These are phyloP conservation scores for Agonopterix heracliana DNA, from an alignment of 2,888 invertebrate genomes.

Conservation along the genomic window DNA sequence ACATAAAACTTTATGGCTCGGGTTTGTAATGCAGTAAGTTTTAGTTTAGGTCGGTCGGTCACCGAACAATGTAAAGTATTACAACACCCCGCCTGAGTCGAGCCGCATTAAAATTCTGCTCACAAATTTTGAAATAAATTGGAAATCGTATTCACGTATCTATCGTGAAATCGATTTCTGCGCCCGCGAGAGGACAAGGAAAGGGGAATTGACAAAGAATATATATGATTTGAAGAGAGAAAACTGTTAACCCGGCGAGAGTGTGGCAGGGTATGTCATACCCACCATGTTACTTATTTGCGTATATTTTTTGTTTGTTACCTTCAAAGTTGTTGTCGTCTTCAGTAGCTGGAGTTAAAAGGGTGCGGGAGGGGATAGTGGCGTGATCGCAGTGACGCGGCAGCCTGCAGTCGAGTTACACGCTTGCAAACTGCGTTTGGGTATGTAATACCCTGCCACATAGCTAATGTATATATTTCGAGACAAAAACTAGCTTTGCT, in stretches of 20 bases:
- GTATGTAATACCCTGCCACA: background rate
- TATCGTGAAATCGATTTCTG: conserved; percentile 52
- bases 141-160: conserved; percentile 46
- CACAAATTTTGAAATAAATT: conserved; percentile 52
- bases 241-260: conserved; percentile 13
- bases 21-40: conserved; percentile 25
- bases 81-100: conserved; percentile 11
- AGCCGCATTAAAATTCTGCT: conserved; percentile 46
- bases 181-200: conserved; percentile 33
- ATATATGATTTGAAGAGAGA: conserved; percentile 38
- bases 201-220: conserved; percentile 34
- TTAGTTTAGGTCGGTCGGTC: conserved; percentile 27
- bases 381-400: background rate
- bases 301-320: background rate
- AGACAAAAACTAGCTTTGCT: background rate
- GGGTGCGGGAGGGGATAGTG: background rate
- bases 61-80: conserved; percentile 26
- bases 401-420: no score
- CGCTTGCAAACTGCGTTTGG: background rate
- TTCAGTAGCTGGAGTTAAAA: background rate
- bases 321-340: background rate
- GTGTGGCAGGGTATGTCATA: background rate
- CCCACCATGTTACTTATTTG: background rate
- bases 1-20: no score
- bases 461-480: background rate